Evolutionary conservation across 2,888 invertebrate species (phyloP).

Genomic region (Habroteleia sp.): DNA sequence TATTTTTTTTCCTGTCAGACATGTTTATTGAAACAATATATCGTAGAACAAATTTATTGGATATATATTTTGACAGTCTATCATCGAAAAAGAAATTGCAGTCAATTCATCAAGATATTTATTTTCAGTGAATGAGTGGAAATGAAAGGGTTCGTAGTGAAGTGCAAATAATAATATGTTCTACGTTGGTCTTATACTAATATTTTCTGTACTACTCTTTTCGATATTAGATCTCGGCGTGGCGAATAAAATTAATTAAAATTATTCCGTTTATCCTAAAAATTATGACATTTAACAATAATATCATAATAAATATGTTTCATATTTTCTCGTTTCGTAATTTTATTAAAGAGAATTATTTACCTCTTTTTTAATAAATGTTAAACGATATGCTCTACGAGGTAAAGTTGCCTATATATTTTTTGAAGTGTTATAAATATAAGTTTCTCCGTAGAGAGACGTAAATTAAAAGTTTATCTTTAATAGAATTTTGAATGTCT

Average conservation of each 20-base stretch:
- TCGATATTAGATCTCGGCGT: conserved; percentile 17
- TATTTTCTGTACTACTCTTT: conserved; percentile 29
- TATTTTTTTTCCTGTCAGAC: too few species aligned
- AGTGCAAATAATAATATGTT: conserved; percentile 60
- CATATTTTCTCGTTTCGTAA: too few species aligned
- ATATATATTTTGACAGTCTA: conserved; percentile 59
- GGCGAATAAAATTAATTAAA: conserved; percentile 21
- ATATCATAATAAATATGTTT: too few species aligned
- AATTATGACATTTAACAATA: too few species aligned
- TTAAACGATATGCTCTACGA: too few species aligned
- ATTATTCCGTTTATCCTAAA: too few species aligned
- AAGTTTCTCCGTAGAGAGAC: too few species aligned
- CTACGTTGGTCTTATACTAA: conserved; percentile 44
- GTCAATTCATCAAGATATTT: conserved; percentile 53
- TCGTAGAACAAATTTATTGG: conserved; percentile 38
- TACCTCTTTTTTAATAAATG: too few species aligned
- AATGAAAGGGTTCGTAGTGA: conserved; percentile 55
- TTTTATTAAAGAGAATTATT: too few species aligned
- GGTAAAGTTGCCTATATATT: too few species aligned
- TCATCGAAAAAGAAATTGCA: conserved; percentile 39
- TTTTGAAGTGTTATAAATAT: too few species aligned
- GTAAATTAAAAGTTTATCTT: conserved; percentile 28
- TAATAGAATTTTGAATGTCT: conserved; percentile 38
- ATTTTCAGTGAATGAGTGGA: conserved; percentile 37
- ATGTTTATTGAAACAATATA: conserved; percentile 46